Conservation (phyloP, 2,797 vertebrate genomes). For the Channallabes apus region DNA sequence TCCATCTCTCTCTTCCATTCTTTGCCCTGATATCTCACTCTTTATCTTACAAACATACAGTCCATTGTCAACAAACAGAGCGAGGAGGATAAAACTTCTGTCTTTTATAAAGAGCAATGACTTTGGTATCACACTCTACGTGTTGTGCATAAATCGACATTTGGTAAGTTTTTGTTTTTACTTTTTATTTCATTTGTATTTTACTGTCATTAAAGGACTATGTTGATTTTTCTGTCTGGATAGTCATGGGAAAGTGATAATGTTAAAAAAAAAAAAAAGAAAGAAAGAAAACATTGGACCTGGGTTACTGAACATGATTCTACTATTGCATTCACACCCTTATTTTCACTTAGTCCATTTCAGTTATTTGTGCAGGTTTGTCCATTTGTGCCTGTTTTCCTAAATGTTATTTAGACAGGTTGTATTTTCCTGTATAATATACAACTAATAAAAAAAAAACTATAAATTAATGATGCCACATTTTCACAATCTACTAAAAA, state of each 20-base stretch:
- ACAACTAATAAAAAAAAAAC: neutral
- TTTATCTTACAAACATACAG: slow-evolving; percentile 48
- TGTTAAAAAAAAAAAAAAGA: neutral
- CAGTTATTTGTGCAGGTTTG: neutral
- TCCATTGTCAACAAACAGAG: slow-evolving; percentile 76
- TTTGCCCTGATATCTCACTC: slow-evolving; percentile 16
- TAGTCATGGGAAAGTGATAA: neutral
- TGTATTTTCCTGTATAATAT: neutral
- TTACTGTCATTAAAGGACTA: neutral
- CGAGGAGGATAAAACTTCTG: slow-evolving; percentile 49
- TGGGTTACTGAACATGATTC: neutral
- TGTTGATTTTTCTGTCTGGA: neutral
- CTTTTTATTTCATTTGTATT: slow-evolving; percentile 1
- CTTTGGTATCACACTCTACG: slow-evolving; percentile 35
- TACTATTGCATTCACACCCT: neutral
- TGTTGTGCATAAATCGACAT: neutral
- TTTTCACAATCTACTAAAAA: neutral
- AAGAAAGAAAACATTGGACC: neutral
- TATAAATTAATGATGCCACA: neutral
- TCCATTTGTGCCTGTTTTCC: neutral
- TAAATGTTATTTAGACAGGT: neutral
- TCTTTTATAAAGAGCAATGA: slow-evolving; percentile 61
- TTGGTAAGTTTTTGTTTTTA: slow-evolving; percentile 45
- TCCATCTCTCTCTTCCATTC: slow-evolving; percentile 12
- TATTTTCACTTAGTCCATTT: neutral